Base-by-base conservation (phyloP, 2,888 invertebrate genomes). In the Phortica okadai region DNA sequence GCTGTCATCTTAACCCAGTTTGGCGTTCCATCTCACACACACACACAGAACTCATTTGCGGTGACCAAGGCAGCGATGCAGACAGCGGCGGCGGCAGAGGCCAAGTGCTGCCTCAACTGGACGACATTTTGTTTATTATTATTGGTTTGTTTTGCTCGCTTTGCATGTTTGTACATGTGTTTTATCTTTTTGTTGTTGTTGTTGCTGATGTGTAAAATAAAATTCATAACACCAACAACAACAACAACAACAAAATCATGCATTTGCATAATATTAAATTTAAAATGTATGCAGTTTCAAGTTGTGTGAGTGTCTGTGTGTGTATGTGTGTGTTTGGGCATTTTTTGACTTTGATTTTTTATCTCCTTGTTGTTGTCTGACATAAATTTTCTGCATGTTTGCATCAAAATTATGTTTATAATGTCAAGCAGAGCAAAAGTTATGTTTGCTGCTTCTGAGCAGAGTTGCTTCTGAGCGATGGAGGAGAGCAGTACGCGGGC, bases 1-100 rank as follows among this genome's bases (percentile, higher is more conserved):
- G 64, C 14, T 64, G 44, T 67, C 67, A 44, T 67, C 41, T 67
- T 67, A 67, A 67, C 67, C 67, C 67, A 67, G 67, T 67, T 67
- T 33, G 50, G 50, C 10, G 50, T 11, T 50, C 5, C 10, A 5
- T 14, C 14, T 50, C 10, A 8, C 10, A 11, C 14, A 6, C 50
- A 8, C 10, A 50, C 50, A 50, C 8, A 1, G 3, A 33, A 33
- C 1, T 33, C 33, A 33, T 33, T 33, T 33, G 4, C 33, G 33
- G 2, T 33, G 33, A 1, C 1, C 50, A 6, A 6, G 50, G 50
- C 50, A 50, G 45, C 21, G 21, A 21, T 21, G 21, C 2, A 6
- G 50, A 3, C 50, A 50, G 33, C 33, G 33, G 33, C 33, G 33
- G 2, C 33, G 33, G 33, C 33, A 33, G 33, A 2, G 33, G 33